Percentiles rank a stretch among this genome's conserved stretches.
Conservation (phyloP, 2,888 invertebrate species). For the Microctonus aethiopoides region DNA sequence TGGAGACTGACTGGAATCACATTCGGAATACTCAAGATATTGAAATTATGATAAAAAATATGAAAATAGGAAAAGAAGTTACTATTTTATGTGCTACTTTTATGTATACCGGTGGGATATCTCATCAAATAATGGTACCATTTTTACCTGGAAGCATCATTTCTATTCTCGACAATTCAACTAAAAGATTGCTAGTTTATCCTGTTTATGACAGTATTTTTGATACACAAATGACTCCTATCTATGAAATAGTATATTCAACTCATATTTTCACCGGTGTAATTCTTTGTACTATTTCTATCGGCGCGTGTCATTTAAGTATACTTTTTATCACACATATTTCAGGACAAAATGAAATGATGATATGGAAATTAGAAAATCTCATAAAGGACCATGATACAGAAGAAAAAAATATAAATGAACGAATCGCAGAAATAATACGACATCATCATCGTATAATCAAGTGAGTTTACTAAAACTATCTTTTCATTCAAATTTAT, state of each 20-base stretch:
- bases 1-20: constrained; percentile 45
- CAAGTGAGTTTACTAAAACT: constrained; percentile 42
- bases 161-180: constrained; percentile 13
- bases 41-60: constrained; percentile 36
- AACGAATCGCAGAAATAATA: constrained; percentile 42
- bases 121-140: constrained; percentile 35
- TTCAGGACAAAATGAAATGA: constrained; percentile 47
- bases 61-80: constrained; percentile 30
- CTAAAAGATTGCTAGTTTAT: constrained; percentile 30
- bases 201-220: constrained; percentile 37
- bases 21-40: constrained; percentile 35
- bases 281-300: constrained; percentile 39
- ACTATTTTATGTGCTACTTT: constrained; percentile 41
- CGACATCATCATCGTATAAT: constrained; percentile 44
- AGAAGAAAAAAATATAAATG: constrained; percentile 2
- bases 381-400: constrained; percentile 6
- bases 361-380: constrained; percentile 34
- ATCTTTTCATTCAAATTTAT: background rate
- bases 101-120: constrained; percentile 36
- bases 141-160: constrained; percentile 26
- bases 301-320: constrained; percentile 43
- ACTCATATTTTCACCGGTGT: constrained; percentile 40
- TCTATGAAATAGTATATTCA: constrained; percentile 47
- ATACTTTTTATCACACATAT: constrained; percentile 47
- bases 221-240: constrained; percentile 38